Percentiles rank a stretch among this genome's conserved stretches.
Evolutionary conservation across 92 coral and sea anemone species (phyloP).

Genomic region (Phenganax subtilis): DNA sequence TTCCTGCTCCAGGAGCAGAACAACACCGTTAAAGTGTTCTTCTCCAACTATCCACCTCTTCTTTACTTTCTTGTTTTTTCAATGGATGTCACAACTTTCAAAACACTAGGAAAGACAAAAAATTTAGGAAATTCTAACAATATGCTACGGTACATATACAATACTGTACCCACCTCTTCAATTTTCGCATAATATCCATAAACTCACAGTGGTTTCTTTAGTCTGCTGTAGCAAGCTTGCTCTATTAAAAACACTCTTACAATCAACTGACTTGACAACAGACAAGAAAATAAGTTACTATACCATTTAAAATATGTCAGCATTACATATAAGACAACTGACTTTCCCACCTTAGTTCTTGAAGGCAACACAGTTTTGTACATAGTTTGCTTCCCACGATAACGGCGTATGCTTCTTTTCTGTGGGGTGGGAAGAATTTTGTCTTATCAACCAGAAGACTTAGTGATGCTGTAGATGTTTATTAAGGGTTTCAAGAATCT

Average conservation of each 20-base stretch:
- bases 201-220: too few relatives aligned
- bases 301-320: not conserved
- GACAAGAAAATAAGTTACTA: not conserved
- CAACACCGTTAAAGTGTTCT: not conserved
- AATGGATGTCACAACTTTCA: not conserved
- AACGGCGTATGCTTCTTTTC: not conserved
- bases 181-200: too few relatives aligned
- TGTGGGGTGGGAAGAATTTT: not conserved
- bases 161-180: not conserved
- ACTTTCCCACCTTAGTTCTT: not conserved
- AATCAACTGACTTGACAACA: too few relatives aligned
- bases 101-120: not conserved
- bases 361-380: not conserved
- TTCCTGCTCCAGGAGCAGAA: not conserved
- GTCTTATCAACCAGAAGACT: not conserved
- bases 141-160: not conserved
- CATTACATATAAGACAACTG: not conserved
- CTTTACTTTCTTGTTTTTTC: not conserved
- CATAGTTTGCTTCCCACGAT: constrained; percentile 6
- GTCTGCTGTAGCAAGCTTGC: too few relatives aligned
- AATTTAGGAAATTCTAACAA: not conserved
- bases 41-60: constrained; percentile 3
- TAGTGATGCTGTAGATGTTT: not conserved
- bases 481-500: not conserved
- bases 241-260: too few relatives aligned